phyloP scores from a whole-genome alignment of 2,113 vertebrate genomes.

The Heterocephalus glaber region DNA sequence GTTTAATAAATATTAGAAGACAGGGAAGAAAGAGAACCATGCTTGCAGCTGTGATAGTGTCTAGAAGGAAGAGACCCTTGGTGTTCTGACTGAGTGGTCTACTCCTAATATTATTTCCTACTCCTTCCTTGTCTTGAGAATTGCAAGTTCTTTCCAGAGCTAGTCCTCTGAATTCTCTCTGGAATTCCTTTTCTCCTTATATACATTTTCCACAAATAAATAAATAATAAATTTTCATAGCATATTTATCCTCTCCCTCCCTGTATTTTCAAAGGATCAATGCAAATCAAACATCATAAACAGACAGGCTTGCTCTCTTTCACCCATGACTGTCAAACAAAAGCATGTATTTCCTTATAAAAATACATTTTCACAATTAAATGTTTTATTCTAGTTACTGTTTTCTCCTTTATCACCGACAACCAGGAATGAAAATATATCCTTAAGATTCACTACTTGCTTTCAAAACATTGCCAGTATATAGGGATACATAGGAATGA shows the following conservation, averaged over 20 bases:
- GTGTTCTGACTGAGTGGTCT: not conserved
- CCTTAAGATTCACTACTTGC: not conserved
- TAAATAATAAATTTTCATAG: not conserved
- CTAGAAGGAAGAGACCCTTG: not conserved
- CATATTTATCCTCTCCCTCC: not conserved
- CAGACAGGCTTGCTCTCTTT: not conserved
- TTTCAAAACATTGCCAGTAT: not conserved
- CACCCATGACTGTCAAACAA: not conserved
- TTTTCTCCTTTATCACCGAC: not conserved
- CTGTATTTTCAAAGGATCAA: not conserved
- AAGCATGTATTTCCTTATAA: not conserved
- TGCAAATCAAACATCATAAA: not conserved
- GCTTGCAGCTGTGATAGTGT: not conserved
- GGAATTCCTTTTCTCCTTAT: not conserved
- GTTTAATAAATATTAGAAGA: not conserved
- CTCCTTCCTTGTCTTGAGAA: not conserved
- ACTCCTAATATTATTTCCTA: not conserved
- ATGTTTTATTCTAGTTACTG: slow-evolving; percentile 6
- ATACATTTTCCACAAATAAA: not conserved
- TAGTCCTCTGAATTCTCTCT: not conserved
- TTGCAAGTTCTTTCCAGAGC: not conserved
- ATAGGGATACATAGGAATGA: not conserved
- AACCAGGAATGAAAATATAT: not conserved
- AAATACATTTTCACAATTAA: not conserved
- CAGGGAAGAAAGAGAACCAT: not conserved